Percentiles rank a stretch among this genome's conserved stretches.
phyloP scores from a whole-genome alignment of 2,113 vertebrate genomes.

The Ochotona princeps region DNA sequence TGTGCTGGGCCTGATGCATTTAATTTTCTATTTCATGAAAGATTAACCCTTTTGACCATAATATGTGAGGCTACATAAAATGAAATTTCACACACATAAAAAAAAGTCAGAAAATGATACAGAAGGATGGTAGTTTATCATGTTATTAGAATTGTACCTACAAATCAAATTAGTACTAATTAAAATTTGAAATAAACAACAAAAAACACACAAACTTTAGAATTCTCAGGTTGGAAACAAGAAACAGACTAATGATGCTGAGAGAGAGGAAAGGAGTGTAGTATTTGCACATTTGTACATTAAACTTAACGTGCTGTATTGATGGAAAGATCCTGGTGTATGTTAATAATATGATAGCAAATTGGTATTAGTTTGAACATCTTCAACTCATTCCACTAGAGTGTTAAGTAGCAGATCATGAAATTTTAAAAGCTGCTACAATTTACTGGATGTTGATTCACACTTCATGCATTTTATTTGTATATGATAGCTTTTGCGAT shows the following conservation, averaged over 20 bases:
- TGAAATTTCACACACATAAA: too few relatives aligned
- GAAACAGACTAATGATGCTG: neutral
- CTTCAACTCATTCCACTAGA: neutral
- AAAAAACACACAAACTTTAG: too few relatives aligned
- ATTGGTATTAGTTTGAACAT: neutral
- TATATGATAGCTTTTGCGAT: neutral
- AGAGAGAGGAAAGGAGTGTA: neutral
- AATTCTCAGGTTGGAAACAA: neutral
- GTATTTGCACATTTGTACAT: neutral
- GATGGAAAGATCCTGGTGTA: neutral
- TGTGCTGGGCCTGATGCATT: too few relatives aligned
- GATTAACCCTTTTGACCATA: too few relatives aligned
- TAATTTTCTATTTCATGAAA: too few relatives aligned
- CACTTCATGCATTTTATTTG: neutral
- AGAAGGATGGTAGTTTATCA: too few relatives aligned
- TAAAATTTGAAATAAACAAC: neutral
- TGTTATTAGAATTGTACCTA: too few relatives aligned
- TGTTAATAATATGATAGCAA: neutral
- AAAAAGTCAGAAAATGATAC: too few relatives aligned
- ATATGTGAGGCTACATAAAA: too few relatives aligned
- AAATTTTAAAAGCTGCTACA: neutral
- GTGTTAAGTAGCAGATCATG: neutral
- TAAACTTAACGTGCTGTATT: neutral
- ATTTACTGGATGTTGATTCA: neutral
- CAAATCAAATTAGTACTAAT: neutral